A percentile compares a stretch with the other conserved stretches of the same genome.
Evolutionary conservation across 2,888 invertebrate genomes (phyloP).

Genomic region (Patella ulyssiponensis): DNA sequence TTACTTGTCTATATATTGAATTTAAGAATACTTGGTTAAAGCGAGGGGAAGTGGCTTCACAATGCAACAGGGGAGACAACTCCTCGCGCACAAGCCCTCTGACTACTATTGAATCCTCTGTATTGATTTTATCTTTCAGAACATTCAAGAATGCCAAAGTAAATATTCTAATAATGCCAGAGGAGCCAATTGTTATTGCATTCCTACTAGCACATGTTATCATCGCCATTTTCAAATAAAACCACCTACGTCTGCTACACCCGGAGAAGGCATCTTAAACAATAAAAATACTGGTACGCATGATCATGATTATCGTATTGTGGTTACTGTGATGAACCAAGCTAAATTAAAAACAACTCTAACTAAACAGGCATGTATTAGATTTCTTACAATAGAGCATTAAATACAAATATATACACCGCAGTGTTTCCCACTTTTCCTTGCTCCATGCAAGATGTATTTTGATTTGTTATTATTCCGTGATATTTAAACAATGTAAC

Average conservation of each 20-base stretch:
- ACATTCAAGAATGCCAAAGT: conserved; percentile 33
- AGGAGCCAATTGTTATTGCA: conserved; percentile 50
- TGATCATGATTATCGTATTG: conserved; percentile 50
- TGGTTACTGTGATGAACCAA: conserved; percentile 48
- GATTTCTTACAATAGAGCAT: no score
- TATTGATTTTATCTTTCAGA: conserved; percentile 23
- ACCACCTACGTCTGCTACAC: conserved; percentile 26
- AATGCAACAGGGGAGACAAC: no score
- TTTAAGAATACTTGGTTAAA: no score
- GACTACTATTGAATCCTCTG: no score
- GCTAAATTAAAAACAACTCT: conserved; percentile 42
- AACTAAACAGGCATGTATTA: conserved; percentile 38
- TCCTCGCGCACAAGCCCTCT: no score
- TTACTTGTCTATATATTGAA: no score
- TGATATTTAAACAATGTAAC: no score
- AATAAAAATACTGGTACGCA: conserved; percentile 43
- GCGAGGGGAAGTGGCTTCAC: no score
- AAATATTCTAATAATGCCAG: conserved; percentile 35
- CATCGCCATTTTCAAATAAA: conserved; percentile 48
- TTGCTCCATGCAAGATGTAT: no score
- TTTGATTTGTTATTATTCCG: no score
- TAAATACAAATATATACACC: no score
- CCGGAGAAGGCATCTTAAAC: conserved; percentile 30
- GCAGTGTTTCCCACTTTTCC: no score
- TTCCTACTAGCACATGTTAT: conserved; percentile 45